Evolutionary conservation across 92 coral and sea anemone genomes (phyloP).

Genomic region (Palythoa grandiflora): DNA sequence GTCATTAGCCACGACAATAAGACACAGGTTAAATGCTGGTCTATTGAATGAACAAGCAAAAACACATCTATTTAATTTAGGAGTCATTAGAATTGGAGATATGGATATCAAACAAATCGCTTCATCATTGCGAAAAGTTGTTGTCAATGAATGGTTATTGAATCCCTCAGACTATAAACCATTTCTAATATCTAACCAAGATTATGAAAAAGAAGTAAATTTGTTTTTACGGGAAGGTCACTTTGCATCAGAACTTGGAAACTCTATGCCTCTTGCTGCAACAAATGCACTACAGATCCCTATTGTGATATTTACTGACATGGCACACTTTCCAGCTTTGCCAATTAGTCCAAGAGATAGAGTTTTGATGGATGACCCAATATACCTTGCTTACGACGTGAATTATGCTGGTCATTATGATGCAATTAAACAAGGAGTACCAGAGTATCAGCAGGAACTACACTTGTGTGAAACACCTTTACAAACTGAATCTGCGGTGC

Average conservation of each 20-base stretch:
- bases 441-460: too few relatives aligned
- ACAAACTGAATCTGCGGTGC: too few relatives aligned
- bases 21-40: conserved; percentile 55
- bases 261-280: conserved; percentile 73
- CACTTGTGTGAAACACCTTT: too few relatives aligned
- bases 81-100: conserved; percentile 39
- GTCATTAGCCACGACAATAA: conserved; percentile 61
- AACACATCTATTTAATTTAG: conserved; percentile 46
- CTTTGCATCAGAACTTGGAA: conserved; percentile 74
- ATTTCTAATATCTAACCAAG: conserved; percentile 57
- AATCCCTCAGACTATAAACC: conserved; percentile 55
- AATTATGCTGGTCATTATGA: conserved; percentile 72
- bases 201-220: conserved; percentile 55
- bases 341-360: conserved; percentile 66
- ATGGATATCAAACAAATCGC: conserved; percentile 62
- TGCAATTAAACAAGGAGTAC: background rate
- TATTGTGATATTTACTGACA: conserved; percentile 55
- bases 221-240: conserved; percentile 65
- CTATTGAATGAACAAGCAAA: conserved; percentile 54
- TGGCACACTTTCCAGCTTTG: conserved; percentile 64
- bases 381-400: conserved; percentile 63
- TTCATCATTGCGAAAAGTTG: conserved; percentile 42
- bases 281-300: conserved; percentile 69
- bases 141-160: conserved; percentile 70
- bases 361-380: conserved; percentile 1